Evolutionary conservation across 2,888 invertebrate species (phyloP), one percentile per base, ranked within the genome.

Genomic region (Parnassius apollo): DNA sequence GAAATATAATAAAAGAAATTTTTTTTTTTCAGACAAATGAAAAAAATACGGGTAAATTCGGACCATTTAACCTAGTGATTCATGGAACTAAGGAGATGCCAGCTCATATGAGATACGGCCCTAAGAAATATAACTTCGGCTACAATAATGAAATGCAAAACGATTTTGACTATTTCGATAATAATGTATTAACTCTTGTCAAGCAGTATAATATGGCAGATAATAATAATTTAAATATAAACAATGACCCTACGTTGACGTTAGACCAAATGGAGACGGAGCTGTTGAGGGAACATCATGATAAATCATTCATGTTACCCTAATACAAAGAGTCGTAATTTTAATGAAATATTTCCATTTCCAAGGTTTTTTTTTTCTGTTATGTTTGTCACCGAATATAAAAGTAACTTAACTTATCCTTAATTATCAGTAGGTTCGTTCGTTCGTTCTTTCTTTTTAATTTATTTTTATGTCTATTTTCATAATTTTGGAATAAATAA

Each of bases 31-130:
- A 91, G 89, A 87, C 85, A 1, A 68, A 76, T 25, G 86, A 88
- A 73, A 62, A 73, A 18, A 94, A 95, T 74, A 74, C 73, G 2
- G 96, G 96, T 0, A 76, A 77, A 50, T 79, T 96, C n/a, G 93
- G 93, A 7, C 80, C 90, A 45, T 84, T 94, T 0, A 87, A 82
- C n/a, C 79, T 96, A 51, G 86, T 94, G 48, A 79, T 97, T n/a
- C 95, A 96, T 73, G 97, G 97, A 2, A 96, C 96, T 0, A 86
- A 82, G 64, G 84, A 92, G 59, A 88, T 90, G 70, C 96, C 96
- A 0, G 75, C 77, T 2, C 94, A 96, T 73, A 94, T 95, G 91
- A 84, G 76, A 69, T 78, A 88, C 57, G 94, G 93, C 2, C 88
- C 89, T 0, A 87, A 93, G 72, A 80, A 84, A 66, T 94, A 94